These are phyloP conservation scores for Syrphus vitripennis DNA, from an alignment of 2,888 invertebrate genomes.

Conservation along the genomic window DNA sequence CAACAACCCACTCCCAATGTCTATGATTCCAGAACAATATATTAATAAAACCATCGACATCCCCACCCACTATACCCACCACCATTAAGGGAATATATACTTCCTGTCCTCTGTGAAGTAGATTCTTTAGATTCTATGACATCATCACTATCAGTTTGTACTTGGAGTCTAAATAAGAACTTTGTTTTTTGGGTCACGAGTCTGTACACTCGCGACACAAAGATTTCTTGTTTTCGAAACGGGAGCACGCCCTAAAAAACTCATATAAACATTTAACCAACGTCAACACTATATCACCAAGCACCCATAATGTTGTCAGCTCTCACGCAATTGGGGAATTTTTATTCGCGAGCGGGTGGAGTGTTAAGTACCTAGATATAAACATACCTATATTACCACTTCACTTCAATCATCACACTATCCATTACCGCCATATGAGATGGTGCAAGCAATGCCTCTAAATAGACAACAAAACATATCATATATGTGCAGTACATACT, in stretches of 20 bases:
- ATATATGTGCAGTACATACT: no score
- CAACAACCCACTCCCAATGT: slow-evolving; percentile 30
- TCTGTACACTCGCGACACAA: slow-evolving; percentile 23
- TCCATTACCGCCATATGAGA: neutral
- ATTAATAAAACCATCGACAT: slow-evolving; percentile 27
- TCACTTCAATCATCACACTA: neutral
- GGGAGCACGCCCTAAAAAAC: slow-evolving; percentile 62
- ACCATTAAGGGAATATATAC: neutral
- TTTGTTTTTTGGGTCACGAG: slow-evolving; percentile 50
- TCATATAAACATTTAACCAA: neutral
- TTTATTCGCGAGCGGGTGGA: slow-evolving; percentile 15
- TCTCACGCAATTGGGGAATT: slow-evolving; percentile 19
- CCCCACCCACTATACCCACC: slow-evolving; percentile 18
- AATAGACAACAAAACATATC: slow-evolving; percentile 1
- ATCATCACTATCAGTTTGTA: slow-evolving; percentile 57
- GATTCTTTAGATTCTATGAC: slow-evolving; percentile 62
- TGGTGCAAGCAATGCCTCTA: slow-evolving; percentile 39
- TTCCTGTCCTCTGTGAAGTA: slow-evolving; percentile 58
- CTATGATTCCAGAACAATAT: slow-evolving; percentile 31
- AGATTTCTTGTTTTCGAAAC: slow-evolving; percentile 15
- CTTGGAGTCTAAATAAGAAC: slow-evolving; percentile 34
- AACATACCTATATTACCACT: neutral
- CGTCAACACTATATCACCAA: slow-evolving; percentile 36
- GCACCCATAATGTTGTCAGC: neutral
- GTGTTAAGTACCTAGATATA: slow-evolving; percentile 1